Percentiles rank a stretch among this genome's conserved stretches.
Evolutionary conservation across 2,888 invertebrate species (phyloP).

Genomic region (Steromphala cineraria): DNA sequence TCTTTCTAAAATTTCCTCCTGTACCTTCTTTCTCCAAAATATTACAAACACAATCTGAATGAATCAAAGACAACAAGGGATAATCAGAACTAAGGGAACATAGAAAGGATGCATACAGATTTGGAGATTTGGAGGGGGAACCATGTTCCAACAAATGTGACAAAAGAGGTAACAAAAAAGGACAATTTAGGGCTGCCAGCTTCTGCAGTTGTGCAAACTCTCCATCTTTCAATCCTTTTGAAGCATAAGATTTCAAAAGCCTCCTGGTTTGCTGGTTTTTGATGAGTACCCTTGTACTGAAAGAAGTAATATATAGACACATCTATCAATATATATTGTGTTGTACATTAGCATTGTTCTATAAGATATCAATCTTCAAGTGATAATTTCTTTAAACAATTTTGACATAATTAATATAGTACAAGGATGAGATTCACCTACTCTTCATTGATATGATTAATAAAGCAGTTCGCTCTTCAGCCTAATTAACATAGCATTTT

Average conservation of each 20-base stretch:
- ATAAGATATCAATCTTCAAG: too few relatives aligned
- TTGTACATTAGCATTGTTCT: too few relatives aligned
- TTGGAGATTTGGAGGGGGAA: background rate
- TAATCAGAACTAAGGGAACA: background rate
- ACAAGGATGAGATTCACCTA: too few relatives aligned
- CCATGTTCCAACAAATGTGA: background rate
- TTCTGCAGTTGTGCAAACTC: background rate
- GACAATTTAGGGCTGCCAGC: background rate
- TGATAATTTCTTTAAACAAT: too few relatives aligned
- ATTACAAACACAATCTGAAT: background rate
- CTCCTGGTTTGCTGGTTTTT: background rate
- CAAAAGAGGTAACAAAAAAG: background rate
- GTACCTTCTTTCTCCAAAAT: background rate
- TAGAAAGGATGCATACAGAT: background rate
- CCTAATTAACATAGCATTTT: too few relatives aligned
- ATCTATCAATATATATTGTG: background rate
- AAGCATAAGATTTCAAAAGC: background rate
- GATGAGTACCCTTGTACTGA: background rate
- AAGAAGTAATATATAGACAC: background rate
- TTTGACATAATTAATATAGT: too few relatives aligned
- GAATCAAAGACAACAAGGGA: background rate
- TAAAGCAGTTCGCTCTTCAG: too few relatives aligned
- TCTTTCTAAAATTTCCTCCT: background rate
- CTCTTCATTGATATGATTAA: too few relatives aligned
- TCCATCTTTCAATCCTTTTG: background rate